These are phyloP conservation scores for Orthosia gothica DNA, from an alignment of 2,888 invertebrate species.

Conservation along the genomic window DNA sequence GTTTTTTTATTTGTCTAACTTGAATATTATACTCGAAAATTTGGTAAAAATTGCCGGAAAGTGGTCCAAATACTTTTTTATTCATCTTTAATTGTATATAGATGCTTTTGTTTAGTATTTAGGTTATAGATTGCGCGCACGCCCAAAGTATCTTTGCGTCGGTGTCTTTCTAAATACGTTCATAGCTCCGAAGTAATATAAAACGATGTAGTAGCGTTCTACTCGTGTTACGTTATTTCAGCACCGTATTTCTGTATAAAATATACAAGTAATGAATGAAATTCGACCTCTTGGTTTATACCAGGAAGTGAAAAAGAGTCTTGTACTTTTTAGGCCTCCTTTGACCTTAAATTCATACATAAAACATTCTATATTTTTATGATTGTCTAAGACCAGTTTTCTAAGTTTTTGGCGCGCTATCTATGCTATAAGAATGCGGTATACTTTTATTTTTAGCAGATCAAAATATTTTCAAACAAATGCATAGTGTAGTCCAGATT, in stretches of 20 bases:
- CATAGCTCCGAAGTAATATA: constrained; percentile 29
- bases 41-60: constrained; percentile 22
- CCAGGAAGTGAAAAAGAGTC: constrained; percentile 44
- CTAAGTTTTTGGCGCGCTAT: constrained; percentile 18
- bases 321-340: constrained; percentile 39
- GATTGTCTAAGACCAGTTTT: constrained; percentile 56
- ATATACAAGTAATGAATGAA: constrained; percentile 30
- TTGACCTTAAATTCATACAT: constrained; percentile 49
- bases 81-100: neutral
- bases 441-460: constrained; percentile 26
- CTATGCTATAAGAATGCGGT: constrained; percentile 5
- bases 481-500: neutral
- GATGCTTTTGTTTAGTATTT: constrained; percentile 16
- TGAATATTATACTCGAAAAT: constrained; percentile 30
- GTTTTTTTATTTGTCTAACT: constrained; percentile 69
- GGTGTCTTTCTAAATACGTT: constrained; percentile 45
- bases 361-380: constrained; percentile 13
- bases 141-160: constrained; percentile 37
- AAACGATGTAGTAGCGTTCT: constrained; percentile 21
- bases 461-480: neutral
- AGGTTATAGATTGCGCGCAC: constrained; percentile 61
- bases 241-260: constrained; percentile 17
- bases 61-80: neutral
- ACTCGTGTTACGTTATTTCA: constrained; percentile 51
- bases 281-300: constrained; percentile 38